phyloP scores from a whole-genome alignment of 2,888 invertebrate species.

The Sinhomidia bicolor region DNA sequence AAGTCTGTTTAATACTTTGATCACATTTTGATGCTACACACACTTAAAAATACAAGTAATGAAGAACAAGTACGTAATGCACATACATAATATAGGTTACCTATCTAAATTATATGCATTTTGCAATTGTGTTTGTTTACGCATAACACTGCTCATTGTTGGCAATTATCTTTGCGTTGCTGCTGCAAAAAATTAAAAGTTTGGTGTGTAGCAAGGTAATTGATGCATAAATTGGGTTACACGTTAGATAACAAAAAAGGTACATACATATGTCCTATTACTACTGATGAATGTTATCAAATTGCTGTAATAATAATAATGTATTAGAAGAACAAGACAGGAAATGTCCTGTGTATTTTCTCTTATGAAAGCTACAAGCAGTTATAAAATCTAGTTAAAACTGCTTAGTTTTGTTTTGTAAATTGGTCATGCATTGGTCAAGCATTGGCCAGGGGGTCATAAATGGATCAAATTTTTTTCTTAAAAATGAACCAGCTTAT shows the following conservation, averaged over 20 bases:
- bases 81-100: neutral
- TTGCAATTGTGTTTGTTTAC: neutral
- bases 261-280: neutral
- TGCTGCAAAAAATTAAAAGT: neutral
- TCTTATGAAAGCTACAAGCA: too few species aligned
- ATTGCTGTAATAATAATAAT: too few species aligned
- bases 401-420: too few species aligned
- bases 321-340: too few species aligned
- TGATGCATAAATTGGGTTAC: constrained; percentile 1
- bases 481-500: too few species aligned
- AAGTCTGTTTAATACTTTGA: neutral
- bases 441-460: too few species aligned
- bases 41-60: neutral
- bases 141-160: neutral
- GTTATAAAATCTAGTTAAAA: too few species aligned
- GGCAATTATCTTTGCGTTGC: neutral
- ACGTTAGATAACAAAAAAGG: neutral
- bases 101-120: too few species aligned
- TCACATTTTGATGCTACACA: neutral
- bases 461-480: too few species aligned
- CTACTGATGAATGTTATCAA: too few species aligned
- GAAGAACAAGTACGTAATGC: neutral
- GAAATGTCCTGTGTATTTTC: too few species aligned
- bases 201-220: neutral
- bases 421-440: too few species aligned